phyloP scores from a whole-genome alignment of 2,888 invertebrate genomes.

The Arge pagana region DNA sequence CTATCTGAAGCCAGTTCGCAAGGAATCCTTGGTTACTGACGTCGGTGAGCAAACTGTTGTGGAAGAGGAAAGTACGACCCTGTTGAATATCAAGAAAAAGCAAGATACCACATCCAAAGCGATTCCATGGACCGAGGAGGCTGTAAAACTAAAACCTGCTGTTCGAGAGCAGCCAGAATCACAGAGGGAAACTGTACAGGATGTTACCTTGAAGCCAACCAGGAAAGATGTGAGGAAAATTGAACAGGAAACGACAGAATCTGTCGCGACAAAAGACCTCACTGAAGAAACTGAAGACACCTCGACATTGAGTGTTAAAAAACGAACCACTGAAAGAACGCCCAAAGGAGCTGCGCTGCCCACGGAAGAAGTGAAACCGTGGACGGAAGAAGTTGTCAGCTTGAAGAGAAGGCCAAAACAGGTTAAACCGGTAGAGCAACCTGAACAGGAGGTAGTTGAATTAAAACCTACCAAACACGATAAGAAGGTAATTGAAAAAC shows the following conservation, averaged over 20 bases:
- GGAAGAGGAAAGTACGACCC: neutral
- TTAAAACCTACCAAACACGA: constrained; percentile 32
- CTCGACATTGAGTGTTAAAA: constrained; percentile 3
- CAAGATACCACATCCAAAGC: constrained; percentile 1
- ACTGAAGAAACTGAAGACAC: constrained; percentile 22
- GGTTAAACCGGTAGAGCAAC: constrained; percentile 55
- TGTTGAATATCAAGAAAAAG: neutral
- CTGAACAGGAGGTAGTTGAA: constrained; percentile 42
- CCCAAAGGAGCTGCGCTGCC: constrained; percentile 9
- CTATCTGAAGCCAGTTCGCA: constrained; percentile 55
- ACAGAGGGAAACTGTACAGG: constrained; percentile 47
- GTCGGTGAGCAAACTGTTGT: neutral
- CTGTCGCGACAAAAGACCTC: constrained; percentile 14
- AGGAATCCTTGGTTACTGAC: neutral
- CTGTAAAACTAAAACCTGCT: constrained; percentile 61
- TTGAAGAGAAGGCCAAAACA: constrained; percentile 39
- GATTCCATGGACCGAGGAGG: constrained; percentile 69
- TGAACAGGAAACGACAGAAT: constrained; percentile 2
- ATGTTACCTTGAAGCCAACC: constrained; percentile 60
- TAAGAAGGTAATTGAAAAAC: neutral
- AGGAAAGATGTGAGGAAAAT: constrained; percentile 24
- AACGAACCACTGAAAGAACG: constrained; percentile 14
- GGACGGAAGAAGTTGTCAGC: constrained; percentile 64
- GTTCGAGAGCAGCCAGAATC: constrained; percentile 47
- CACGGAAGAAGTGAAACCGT: constrained; percentile 51